These are phyloP conservation scores for Grantiella picta DNA, from an alignment of 2,113 vertebrate species.

Conservation along the genomic window DNA sequence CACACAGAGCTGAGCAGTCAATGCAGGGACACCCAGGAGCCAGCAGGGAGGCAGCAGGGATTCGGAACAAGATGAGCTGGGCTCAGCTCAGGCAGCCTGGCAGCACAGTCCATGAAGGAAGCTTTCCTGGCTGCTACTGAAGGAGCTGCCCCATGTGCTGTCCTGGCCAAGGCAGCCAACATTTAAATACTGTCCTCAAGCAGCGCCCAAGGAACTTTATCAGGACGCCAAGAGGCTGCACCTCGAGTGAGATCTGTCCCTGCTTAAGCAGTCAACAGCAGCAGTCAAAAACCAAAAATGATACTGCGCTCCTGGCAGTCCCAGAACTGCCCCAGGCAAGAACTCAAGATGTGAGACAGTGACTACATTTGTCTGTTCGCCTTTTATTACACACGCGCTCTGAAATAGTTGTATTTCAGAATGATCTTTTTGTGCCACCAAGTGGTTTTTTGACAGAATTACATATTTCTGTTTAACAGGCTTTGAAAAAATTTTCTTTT, in stretches of 20 bases:
- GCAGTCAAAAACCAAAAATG: neutral
- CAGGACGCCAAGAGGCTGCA: accelerated
- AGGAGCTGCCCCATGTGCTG: neutral
- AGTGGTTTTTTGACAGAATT: neutral
- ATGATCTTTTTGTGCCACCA: neutral
- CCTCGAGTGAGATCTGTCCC: neutral
- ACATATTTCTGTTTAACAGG: neutral
- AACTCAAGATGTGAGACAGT: neutral
- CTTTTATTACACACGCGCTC: neutral
- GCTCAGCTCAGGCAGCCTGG: neutral
- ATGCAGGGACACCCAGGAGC: neutral
- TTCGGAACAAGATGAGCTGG: neutral
- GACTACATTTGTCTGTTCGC: neutral
- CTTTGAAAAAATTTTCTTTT: neutral
- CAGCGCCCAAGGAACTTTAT: neutral
- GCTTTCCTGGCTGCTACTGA: neutral
- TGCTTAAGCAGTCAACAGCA: neutral
- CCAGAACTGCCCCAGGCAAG: neutral
- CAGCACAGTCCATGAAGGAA: neutral
- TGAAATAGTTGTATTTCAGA: neutral
- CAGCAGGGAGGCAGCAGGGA: neutral
- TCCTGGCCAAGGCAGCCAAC: neutral
- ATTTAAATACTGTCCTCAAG: neutral
- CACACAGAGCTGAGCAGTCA: neutral
- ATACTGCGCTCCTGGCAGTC: neutral